A percentile compares a stretch with the other conserved stretches of the same genome.
phyloP scores from a whole-genome alignment of 2,113 vertebrate species.

The Ophiodon elongatus region DNA sequence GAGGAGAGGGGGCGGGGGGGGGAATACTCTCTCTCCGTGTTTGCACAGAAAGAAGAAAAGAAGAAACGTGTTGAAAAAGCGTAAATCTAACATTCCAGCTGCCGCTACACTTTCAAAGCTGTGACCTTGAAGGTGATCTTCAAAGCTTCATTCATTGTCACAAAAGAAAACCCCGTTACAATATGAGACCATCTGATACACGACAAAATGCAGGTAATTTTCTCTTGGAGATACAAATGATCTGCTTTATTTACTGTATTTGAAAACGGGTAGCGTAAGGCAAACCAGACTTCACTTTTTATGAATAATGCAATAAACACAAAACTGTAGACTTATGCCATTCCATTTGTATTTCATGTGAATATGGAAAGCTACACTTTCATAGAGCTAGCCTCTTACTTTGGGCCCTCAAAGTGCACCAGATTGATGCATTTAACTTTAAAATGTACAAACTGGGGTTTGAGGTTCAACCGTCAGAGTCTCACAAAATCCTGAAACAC shows the following conservation, averaged over 20 bases:
- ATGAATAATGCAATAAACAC: neutral
- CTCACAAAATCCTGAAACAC: neutral
- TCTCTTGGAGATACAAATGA: neutral
- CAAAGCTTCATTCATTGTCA: neutral
- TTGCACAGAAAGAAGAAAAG: neutral
- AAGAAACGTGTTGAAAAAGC: neutral
- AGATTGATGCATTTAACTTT: neutral
- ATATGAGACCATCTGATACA: neutral
- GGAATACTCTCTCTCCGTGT: neutral
- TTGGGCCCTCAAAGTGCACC: neutral
- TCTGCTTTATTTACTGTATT: neutral
- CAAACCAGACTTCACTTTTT: too few species aligned
- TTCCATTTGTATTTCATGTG: neutral
- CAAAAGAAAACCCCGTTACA: neutral
- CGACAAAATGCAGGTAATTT: neutral
- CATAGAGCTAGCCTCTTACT: neutral
- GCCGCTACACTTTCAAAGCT: neutral
- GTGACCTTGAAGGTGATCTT: neutral
- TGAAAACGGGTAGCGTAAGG: neutral
- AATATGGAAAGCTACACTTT: neutral
- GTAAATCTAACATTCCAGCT: fast-evolving
- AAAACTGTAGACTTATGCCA: neutral
- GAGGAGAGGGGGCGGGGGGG: neutral
- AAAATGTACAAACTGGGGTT: neutral
- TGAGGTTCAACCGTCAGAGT: neutral